Conservation (phyloP, 1,140 invertebrate genomes). For the Euwallacea fornicatus region DNA sequence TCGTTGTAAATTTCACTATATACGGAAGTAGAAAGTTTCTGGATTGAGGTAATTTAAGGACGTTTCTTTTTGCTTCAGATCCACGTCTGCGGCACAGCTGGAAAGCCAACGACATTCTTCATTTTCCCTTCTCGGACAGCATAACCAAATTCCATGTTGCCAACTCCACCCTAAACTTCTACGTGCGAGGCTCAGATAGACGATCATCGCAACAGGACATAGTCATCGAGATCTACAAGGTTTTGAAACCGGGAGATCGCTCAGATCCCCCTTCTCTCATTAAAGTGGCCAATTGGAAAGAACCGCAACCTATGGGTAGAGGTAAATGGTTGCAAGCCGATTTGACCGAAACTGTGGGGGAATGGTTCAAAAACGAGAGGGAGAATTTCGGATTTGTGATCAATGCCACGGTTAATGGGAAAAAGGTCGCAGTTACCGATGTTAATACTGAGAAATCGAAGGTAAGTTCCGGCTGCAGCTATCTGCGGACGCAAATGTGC, state of each 20-base stretch:
- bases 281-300: slow-evolving; percentile 41
- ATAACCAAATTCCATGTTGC: slow-evolving; percentile 55
- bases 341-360: slow-evolving; percentile 71
- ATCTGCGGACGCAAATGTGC: neutral
- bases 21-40: slow-evolving; percentile 14
- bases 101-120: slow-evolving; percentile 53
- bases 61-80: slow-evolving; percentile 49
- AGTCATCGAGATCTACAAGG: slow-evolving; percentile 48
- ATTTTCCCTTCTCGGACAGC: slow-evolving; percentile 58
- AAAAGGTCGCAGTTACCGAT: slow-evolving; percentile 47
- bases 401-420: slow-evolving; percentile 61
- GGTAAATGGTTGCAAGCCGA: slow-evolving; percentile 76
- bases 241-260: slow-evolving; percentile 43
- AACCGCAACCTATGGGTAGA: slow-evolving; percentile 49
- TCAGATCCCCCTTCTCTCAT: slow-evolving; percentile 41
- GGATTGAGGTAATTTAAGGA: neutral
- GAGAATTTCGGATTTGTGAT: slow-evolving; percentile 75
- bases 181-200: slow-evolving; percentile 47
- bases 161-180: slow-evolving; percentile 57
- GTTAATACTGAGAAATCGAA: slow-evolving; percentile 44
- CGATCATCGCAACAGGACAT: slow-evolving; percentile 31
- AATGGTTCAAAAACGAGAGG: slow-evolving; percentile 72
- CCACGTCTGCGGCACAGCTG: slow-evolving; percentile 52
- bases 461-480: slow-evolving; percentile 23
- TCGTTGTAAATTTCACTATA: slow-evolving; percentile 16